These are phyloP conservation scores for Anguilla obscura DNA, from an alignment of 2,797 vertebrate species.

Conservation along the genomic window DNA sequence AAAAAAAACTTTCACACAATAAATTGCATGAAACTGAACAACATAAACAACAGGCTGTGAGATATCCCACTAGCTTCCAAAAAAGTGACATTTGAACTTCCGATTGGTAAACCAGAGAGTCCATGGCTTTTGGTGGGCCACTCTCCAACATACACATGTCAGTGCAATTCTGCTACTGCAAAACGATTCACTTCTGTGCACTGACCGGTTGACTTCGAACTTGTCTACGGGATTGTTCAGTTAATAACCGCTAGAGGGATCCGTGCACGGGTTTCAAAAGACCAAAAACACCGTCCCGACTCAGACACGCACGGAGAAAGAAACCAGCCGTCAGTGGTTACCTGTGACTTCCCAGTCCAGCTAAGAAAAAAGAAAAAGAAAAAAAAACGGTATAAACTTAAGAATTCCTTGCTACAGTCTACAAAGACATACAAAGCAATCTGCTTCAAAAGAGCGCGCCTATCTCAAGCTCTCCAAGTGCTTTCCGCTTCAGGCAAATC, in stretches of 20 bases:
- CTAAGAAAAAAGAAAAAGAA: slow-evolving; percentile 42
- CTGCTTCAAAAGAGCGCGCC: slow-evolving; percentile 32
- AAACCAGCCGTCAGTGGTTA: slow-evolving; percentile 62
- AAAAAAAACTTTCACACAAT: not conserved
- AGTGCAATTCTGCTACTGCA: not conserved
- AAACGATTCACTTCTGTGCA: not conserved
- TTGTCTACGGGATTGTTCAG: slow-evolving; percentile 26
- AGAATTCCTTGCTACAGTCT: slow-evolving; percentile 49
- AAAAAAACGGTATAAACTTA: slow-evolving; percentile 56
- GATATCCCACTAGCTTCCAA: not conserved
- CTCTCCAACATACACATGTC: slow-evolving; percentile 8
- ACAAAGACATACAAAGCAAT: slow-evolving; percentile 56
- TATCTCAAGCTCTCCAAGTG: slow-evolving; percentile 29
- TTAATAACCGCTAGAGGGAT: slow-evolving; percentile 39
- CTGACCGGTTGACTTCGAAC: slow-evolving; percentile 4
- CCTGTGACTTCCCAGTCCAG: slow-evolving; percentile 61
- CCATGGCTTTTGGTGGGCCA: not conserved
- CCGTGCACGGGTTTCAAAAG: slow-evolving; percentile 30
- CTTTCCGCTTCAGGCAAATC: slow-evolving; percentile 33
- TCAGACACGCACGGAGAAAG: slow-evolving; percentile 63
- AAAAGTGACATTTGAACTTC: not conserved
- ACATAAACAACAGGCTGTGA: not conserved
- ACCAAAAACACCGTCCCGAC: slow-evolving; percentile 59
- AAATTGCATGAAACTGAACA: not conserved
- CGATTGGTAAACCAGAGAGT: not conserved